phyloP scores from a whole-genome alignment of 2,888 invertebrate genomes.

The Dimorphilus gyrociliatus region DNA sequence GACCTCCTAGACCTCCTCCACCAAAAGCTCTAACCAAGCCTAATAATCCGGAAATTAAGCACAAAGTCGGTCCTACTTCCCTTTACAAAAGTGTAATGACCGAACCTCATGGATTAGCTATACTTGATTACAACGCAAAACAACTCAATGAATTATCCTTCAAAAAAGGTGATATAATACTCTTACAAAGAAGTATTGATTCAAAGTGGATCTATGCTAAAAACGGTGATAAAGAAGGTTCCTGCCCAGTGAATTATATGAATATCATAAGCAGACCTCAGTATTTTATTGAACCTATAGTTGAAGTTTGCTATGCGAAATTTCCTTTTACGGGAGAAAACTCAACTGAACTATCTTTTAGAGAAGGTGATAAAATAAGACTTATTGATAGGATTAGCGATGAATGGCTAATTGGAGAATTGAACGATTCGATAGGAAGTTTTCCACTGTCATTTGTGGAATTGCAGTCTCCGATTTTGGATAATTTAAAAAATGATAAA shows the following conservation, averaged over 20 bases:
- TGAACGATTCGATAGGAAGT: conserved; percentile 23
- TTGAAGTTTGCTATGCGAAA: conserved; percentile 18
- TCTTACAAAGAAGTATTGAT: conserved; percentile 52
- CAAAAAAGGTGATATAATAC: conserved; percentile 57
- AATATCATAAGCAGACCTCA: conserved; percentile 51
- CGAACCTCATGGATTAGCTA: conserved; percentile 52
- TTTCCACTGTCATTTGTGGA: conserved; percentile 38
- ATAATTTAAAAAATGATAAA: too few relatives aligned
- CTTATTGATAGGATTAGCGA: conserved; percentile 16
- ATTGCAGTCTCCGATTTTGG: too few relatives aligned
- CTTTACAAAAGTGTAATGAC: conserved; percentile 4
- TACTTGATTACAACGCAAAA: conserved; percentile 57
- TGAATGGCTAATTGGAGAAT: conserved; percentile 28
- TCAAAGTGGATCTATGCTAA: conserved; percentile 64
- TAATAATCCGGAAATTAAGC: not conserved
- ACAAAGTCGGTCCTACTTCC: not conserved
- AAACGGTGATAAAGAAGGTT: conserved; percentile 52
- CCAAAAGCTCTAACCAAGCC: not conserved
- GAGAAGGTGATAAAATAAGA: conserved; percentile 22
- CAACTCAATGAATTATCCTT: conserved; percentile 63
- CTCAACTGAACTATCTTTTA: conserved; percentile 19
- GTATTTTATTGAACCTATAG: not conserved
- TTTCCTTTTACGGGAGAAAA: conserved; percentile 28
- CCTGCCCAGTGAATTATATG: conserved; percentile 65
- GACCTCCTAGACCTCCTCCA: not conserved